Percentiles rank a stretch among this genome's conserved stretches.
These are phyloP conservation scores for Phycodurus eques DNA, from an alignment of 2,113 vertebrate genomes.

Conservation along the genomic window DNA sequence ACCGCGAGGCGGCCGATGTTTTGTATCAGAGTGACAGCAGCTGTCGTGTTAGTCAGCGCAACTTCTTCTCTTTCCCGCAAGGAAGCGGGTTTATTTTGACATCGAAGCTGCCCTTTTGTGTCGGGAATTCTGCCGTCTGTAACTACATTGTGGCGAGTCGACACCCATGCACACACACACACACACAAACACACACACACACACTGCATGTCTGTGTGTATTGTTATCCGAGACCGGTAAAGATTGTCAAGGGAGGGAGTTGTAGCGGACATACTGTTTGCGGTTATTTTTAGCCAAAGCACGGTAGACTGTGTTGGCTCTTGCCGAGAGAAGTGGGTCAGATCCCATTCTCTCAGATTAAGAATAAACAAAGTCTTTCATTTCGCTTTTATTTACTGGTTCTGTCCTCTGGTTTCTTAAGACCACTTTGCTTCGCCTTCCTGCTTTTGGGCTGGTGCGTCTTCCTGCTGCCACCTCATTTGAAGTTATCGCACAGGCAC, in stretches of 20 bases:
- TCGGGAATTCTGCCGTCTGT: neutral
- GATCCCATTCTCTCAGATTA: conserved; percentile 45
- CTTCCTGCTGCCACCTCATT: neutral
- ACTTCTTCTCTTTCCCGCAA: neutral
- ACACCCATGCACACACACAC: neutral
- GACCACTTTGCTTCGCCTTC: neutral
- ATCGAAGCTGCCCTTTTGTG: neutral
- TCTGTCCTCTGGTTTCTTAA: neutral
- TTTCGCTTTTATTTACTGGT: neutral
- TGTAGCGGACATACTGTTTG: conserved; percentile 21
- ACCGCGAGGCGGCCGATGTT: neutral
- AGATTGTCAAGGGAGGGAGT: conserved; percentile 10
- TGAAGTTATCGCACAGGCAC: neutral
- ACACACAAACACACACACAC: neutral
- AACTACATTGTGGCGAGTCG: neutral
- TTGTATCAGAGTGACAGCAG: neutral
- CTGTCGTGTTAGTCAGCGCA: neutral
- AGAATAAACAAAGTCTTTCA: conserved; percentile 39
- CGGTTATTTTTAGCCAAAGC: conserved; percentile 58
- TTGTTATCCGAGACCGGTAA: conserved; percentile 46
- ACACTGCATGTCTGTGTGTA: conserved; percentile 9
- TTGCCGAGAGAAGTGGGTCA: conserved; percentile 62
- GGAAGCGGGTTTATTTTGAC: neutral
- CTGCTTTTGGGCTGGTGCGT: neutral
- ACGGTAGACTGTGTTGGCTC: conserved; percentile 27